phyloP scores from a whole-genome alignment of 2,113 vertebrate genomes.

The Cochlearius cochlearius region DNA sequence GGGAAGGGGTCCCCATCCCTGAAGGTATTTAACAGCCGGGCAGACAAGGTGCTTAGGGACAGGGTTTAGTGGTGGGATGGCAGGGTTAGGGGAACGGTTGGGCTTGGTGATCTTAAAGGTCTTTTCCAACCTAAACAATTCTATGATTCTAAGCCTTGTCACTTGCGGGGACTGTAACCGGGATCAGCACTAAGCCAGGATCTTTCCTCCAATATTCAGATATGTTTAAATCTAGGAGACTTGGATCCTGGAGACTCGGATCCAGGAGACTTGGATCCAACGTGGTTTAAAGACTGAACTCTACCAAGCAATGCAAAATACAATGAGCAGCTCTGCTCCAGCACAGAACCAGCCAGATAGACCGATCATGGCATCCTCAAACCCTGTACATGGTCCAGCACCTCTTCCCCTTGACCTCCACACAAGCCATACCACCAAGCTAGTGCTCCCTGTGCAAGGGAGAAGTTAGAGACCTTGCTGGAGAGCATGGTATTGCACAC shows the following conservation, averaged over 20 bases:
- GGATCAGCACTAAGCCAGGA: neutral
- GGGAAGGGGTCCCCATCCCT: too few species aligned
- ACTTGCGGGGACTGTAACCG: neutral
- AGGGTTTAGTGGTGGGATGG: too few species aligned
- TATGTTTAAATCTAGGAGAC: neutral
- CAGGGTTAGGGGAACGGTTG: too few species aligned
- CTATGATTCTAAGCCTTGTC: neutral
- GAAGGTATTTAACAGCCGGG: too few species aligned
- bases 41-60: too few species aligned
- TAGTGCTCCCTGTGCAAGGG: neutral
- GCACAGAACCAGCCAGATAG: neutral
- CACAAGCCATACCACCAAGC: rapidly evolving
- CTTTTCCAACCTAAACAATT: too few species aligned
- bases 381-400: rapidly evolving
- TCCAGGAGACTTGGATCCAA: neutral
- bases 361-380: neutral
- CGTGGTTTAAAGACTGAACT: neutral
- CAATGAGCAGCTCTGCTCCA: neutral
- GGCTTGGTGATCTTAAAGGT: too few species aligned
- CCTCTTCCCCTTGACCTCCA: neutral
- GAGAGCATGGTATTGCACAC: neutral
- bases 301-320: neutral
- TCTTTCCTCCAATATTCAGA: neutral
- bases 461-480: neutral
- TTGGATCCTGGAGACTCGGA: neutral